phyloP scores from a whole-genome alignment of 2,113 vertebrate genomes.

The Scatophagus argus region DNA sequence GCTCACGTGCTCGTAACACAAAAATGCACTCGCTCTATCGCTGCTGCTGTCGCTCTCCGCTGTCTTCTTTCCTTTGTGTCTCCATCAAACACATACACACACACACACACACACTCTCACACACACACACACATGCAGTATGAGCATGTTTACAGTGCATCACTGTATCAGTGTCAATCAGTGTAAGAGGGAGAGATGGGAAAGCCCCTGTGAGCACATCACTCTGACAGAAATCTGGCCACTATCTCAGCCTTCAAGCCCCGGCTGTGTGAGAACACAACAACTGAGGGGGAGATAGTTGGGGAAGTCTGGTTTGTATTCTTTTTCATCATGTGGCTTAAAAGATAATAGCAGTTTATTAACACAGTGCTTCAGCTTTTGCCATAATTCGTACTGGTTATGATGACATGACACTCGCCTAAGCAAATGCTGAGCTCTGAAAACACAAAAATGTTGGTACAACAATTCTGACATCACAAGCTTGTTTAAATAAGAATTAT shows the following conservation, averaged over 20 bases:
- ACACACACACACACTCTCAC: slow-evolving; percentile 10
- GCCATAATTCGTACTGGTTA: neutral
- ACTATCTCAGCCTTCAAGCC: slow-evolving; percentile 71
- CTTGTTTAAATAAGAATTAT: neutral
- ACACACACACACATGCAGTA: slow-evolving; percentile 28
- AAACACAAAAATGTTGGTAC: neutral
- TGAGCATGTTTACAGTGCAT: slow-evolving; percentile 65
- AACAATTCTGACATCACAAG: neutral
- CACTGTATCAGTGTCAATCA: slow-evolving; percentile 81
- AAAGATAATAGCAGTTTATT: slow-evolving; percentile 1
- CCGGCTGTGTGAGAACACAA: slow-evolving; percentile 51
- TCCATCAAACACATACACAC: slow-evolving; percentile 51
- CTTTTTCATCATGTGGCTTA: neutral
- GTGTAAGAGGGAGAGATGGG: slow-evolving; percentile 72
- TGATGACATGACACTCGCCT: neutral
- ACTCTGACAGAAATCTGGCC: slow-evolving; percentile 82
- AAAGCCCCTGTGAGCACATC: slow-evolving; percentile 76
- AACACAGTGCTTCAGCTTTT: neutral
- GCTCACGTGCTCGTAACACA: slow-evolving; percentile 70
- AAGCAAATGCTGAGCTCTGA: neutral
- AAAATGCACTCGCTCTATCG: slow-evolving; percentile 40
- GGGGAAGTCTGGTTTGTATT: neutral
- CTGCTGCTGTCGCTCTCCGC: neutral
- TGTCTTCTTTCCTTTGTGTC: slow-evolving; percentile 50
- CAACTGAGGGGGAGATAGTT: slow-evolving; percentile 11